phyloP scores from a whole-genome alignment of 2,113 vertebrate genomes.

The Furnarius figulus region DNA sequence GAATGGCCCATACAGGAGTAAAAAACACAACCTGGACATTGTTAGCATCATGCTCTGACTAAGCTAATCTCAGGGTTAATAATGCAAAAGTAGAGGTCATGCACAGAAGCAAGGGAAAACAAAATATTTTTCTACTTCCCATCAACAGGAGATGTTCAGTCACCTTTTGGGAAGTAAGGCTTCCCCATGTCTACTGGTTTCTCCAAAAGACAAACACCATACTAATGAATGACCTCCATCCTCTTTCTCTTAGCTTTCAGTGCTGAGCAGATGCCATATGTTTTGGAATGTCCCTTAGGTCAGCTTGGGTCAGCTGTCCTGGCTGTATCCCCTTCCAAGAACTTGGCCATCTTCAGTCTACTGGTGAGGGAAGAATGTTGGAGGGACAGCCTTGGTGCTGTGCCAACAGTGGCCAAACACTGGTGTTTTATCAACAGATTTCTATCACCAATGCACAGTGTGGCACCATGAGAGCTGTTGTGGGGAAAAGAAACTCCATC shows the following conservation, averaged over 20 bases:
- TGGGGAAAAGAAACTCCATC: neutral
- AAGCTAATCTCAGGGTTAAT: neutral
- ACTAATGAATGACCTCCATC: neutral
- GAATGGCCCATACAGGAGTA: neutral
- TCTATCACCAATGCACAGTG: no score
- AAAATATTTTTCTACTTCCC: neutral
- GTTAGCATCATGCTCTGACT: neutral
- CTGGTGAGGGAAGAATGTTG: neutral
- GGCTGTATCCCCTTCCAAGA: neutral
- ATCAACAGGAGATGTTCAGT: neutral
- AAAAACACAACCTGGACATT: neutral
- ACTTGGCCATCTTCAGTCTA: no score
- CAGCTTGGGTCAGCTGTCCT: neutral
- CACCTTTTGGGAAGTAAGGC: neutral
- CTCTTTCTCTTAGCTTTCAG: neutral
- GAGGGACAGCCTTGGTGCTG: no score
- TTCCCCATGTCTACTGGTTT: neutral
- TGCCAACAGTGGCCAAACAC: neutral
- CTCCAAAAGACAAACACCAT: neutral
- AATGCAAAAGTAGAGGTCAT: neutral
- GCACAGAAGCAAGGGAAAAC: neutral
- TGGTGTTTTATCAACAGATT: neutral
- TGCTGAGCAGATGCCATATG: neutral
- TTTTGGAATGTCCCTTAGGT: neutral
- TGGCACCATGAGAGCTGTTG: accelerated